Evolutionary conservation across 1,140 invertebrate species (phyloP).

Genomic region (Leptestheria dahalacensis): DNA sequence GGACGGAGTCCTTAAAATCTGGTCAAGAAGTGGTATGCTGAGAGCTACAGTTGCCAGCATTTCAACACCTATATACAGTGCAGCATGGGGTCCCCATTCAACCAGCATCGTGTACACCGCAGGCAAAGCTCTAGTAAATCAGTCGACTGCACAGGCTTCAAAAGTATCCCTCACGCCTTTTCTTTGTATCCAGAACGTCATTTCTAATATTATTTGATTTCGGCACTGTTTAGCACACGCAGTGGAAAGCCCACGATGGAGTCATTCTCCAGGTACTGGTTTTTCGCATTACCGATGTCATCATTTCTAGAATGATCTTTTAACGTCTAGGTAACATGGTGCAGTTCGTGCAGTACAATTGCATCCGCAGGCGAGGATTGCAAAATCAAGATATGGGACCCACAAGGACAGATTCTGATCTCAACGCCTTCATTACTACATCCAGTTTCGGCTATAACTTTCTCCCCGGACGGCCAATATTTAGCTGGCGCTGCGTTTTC

Average conservation of each 20-base stretch:
- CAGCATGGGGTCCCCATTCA: constrained; percentile 75
- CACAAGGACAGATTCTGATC: constrained; percentile 70
- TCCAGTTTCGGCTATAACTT: constrained; percentile 78
- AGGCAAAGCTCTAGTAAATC: constrained; percentile 68
- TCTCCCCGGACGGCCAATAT: constrained; percentile 76
- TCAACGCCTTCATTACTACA: constrained; percentile 65
- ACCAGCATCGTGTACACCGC: constrained; percentile 69
- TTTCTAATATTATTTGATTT: background rate
- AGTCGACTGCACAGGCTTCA: constrained; percentile 36
- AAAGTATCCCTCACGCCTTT: too few species aligned
- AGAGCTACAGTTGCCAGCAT: constrained; percentile 75
- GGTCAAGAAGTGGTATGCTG: constrained; percentile 90
- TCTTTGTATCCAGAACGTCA: background rate
- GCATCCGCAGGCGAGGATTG: constrained; percentile 92
- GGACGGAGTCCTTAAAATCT: constrained; percentile 91
- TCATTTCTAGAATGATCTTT: background rate
- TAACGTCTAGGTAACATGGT: constrained; percentile 54
- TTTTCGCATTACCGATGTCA: background rate
- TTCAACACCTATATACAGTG: constrained; percentile 57
- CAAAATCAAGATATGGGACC: constrained; percentile 89
- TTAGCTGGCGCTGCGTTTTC: constrained; percentile 54
- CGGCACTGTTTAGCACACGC: constrained; percentile 24
- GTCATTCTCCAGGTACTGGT: constrained; percentile 49
- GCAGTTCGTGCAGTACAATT: constrained; percentile 67
- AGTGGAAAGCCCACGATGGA: constrained; percentile 96